Conservation (phyloP, 2,888 invertebrate genomes). For the Nomada flava region DNA sequence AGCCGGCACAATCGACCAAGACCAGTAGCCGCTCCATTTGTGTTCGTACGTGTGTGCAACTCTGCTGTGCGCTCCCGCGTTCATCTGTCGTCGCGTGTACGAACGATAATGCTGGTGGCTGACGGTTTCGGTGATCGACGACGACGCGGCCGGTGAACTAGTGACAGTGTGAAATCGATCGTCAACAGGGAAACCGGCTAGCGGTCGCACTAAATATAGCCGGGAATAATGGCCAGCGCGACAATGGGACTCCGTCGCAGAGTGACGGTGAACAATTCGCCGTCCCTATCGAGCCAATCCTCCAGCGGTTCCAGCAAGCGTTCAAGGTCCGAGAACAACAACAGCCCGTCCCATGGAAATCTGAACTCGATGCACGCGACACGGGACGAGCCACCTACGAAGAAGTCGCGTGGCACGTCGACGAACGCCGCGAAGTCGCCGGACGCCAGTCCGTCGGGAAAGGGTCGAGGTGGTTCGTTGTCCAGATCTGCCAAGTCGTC, state of each 20-base stretch:
- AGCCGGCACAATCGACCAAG: not conserved
- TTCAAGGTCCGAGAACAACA: slow-evolving; percentile 83
- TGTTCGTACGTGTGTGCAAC: not conserved
- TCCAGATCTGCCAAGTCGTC: slow-evolving; percentile 67
- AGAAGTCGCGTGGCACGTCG: slow-evolving; percentile 79
- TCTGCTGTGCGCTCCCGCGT: not conserved
- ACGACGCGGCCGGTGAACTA: slow-evolving; percentile 57
- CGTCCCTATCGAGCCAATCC: slow-evolving; percentile 74
- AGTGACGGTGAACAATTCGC: slow-evolving; percentile 80
- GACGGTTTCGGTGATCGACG: slow-evolving; percentile 57
- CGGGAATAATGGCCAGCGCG: slow-evolving; percentile 79
- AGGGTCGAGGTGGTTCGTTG: slow-evolving; percentile 60
- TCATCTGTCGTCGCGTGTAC: slow-evolving; percentile 33
- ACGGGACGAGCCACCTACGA: slow-evolving; percentile 79
- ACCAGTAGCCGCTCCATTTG: not conserved
- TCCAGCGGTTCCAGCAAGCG: slow-evolving; percentile 77
- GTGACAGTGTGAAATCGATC: slow-evolving; percentile 59
- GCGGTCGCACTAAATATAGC: slow-evolving; percentile 53
- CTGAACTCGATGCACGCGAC: slow-evolving; percentile 78
- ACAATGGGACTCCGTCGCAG: slow-evolving; percentile 83
- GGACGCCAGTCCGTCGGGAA: slow-evolving; percentile 52
- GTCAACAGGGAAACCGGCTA: slow-evolving; percentile 36
- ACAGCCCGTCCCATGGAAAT: slow-evolving; percentile 83
- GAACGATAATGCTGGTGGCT: slow-evolving; percentile 49
- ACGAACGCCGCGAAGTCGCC: slow-evolving; percentile 64